Percentiles rank a stretch among this genome's conserved stretches.
These are phyloP conservation scores for Rhynchophorus ferrugineus DNA, from an alignment of 1,140 invertebrate genomes.

Conservation along the genomic window DNA sequence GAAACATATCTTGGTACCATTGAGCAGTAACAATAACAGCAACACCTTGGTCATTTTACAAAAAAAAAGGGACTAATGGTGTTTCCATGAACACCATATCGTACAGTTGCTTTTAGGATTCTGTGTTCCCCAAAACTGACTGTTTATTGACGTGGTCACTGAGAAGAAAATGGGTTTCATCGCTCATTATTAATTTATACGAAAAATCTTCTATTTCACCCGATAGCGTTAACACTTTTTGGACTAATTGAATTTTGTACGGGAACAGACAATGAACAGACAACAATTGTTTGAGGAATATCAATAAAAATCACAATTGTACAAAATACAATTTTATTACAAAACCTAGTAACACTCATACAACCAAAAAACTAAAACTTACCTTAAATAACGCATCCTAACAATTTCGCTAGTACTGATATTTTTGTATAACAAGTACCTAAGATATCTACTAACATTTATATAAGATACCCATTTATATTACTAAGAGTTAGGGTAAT, in stretches of 20 bases:
- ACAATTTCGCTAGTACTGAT: conserved; percentile 18
- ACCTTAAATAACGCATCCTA: background rate
- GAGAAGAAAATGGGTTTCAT: background rate
- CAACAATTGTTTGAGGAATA: background rate
- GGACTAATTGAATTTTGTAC: background rate
- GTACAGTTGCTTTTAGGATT: too few relatives aligned
- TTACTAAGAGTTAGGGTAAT: conserved; percentile 16
- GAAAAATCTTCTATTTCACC: too few relatives aligned
- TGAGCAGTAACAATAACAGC: too few relatives aligned
- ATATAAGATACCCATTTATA: conserved; percentile 14
- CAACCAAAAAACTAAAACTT: conserved; percentile 5
- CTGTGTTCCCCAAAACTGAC: too few relatives aligned
- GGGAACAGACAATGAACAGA: background rate
- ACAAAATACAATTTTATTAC: conserved; percentile 16
- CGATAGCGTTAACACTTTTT: too few relatives aligned
- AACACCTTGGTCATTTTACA: too few relatives aligned
- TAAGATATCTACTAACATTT: conserved; percentile 21
- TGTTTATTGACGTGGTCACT: too few relatives aligned
- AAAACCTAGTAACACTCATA: conserved; percentile 16
- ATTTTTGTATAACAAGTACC: conserved; percentile 23
- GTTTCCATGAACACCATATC: too few relatives aligned
- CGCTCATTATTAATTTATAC: background rate
- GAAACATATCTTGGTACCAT: too few relatives aligned
- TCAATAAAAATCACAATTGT: background rate
- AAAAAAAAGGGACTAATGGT: too few relatives aligned